Percentiles rank a stretch among this genome's conserved stretches.
Conservation (phyloP, 2,888 invertebrate species). For the Drosophila maculinotata region DNA sequence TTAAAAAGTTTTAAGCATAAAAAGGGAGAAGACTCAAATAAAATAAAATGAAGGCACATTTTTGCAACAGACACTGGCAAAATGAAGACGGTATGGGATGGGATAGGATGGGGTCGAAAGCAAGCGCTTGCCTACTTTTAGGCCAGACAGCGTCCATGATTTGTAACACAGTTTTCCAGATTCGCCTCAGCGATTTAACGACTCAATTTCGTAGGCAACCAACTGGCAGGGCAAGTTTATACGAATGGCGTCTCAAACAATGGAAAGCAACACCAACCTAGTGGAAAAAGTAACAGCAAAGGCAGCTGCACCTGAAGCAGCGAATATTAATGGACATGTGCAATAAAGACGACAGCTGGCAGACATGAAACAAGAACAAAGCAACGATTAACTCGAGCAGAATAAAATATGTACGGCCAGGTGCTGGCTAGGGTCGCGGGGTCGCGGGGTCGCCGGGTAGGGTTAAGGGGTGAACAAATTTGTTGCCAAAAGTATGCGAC, state of each 20-base stretch:
- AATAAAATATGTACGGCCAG: constrained; percentile 73
- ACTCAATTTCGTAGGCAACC: constrained; percentile 59
- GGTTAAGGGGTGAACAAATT: constrained; percentile 59
- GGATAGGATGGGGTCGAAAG: constrained; percentile 5
- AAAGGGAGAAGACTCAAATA: constrained; percentile 50
- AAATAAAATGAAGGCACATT: constrained; percentile 58
- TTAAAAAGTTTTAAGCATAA: constrained; percentile 67
- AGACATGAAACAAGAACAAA: constrained; percentile 68
- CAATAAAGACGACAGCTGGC: constrained; percentile 77
- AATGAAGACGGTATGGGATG: not conserved
- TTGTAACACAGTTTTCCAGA: constrained; percentile 66
- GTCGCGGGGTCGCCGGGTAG: constrained; percentile 20
- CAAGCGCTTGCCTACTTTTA: constrained; percentile 35
- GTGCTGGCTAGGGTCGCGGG: constrained; percentile 40
- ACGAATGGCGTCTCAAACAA: constrained; percentile 60
- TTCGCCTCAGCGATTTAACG: constrained; percentile 60
- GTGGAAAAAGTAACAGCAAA: constrained; percentile 17
- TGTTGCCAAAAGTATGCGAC: constrained; percentile 70
- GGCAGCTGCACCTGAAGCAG: constrained; percentile 65
- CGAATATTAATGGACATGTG: constrained; percentile 75
- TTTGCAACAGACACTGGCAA: constrained; percentile 32
- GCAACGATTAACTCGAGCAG: constrained; percentile 73
- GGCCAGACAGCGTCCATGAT: constrained; percentile 61
- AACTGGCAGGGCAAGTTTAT: constrained; percentile 48
- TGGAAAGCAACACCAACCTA: constrained; percentile 13